These are phyloP conservation scores for Melanitta fusca DNA, from an alignment of 2,797 vertebrate species.

Conservation along the genomic window DNA sequence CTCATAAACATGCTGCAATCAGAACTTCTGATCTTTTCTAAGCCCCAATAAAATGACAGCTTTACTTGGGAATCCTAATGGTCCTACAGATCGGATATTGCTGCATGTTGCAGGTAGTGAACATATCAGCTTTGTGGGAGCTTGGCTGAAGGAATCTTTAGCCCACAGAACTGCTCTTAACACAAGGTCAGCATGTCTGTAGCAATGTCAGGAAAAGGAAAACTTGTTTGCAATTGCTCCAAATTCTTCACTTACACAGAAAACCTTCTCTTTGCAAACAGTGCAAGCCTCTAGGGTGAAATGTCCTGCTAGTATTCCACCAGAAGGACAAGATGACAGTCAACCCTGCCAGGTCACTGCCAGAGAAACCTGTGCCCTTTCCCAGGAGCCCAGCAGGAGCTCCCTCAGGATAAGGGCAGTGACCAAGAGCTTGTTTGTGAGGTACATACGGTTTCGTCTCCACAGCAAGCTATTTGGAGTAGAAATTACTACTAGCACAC, in stretches of 20 bases:
- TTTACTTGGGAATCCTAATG: neutral
- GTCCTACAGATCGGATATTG: neutral
- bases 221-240: neutral
- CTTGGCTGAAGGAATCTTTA: neutral
- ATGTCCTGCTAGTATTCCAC: neutral
- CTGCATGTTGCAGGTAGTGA: neutral
- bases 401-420: neutral
- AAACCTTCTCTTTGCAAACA: neutral
- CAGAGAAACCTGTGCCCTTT: neutral
- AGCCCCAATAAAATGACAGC: neutral
- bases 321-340: neutral
- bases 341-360: neutral
- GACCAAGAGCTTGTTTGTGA: neutral
- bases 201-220: neutral
- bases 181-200: neutral
- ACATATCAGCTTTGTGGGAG: neutral
- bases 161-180: neutral
- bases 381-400: neutral
- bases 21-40: constrained; percentile 18
- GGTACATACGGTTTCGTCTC: neutral
- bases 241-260: neutral
- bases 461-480: neutral
- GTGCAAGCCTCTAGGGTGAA: neutral
- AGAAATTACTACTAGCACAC: neutral
- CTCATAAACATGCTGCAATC: neutral